A percentile compares a stretch with the other conserved stretches of the same genome.
Conservation (phyloP, 2,888 invertebrate species). For the Spodoptera littoralis region DNA sequence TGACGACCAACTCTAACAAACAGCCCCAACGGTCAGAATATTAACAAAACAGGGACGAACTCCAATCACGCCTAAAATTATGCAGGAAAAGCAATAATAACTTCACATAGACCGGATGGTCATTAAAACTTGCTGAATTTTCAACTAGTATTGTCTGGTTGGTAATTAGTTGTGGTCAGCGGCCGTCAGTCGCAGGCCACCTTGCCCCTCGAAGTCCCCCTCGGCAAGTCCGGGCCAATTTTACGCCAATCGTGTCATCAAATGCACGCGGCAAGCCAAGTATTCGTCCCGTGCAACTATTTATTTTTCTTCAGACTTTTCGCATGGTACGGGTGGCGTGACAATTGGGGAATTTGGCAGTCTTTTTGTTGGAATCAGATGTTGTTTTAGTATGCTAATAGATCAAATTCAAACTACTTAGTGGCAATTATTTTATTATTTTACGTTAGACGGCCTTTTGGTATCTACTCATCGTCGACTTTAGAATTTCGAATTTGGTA, state of each 20-base stretch:
- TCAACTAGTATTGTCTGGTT: conserved; percentile 58
- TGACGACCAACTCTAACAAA: neutral
- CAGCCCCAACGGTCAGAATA: neutral
- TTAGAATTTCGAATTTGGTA: no score
- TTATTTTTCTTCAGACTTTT: conserved; percentile 50
- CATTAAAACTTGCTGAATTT: conserved; percentile 56
- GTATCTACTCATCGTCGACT: no score
- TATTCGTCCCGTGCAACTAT: conserved; percentile 60
- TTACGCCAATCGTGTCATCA: conserved; percentile 84
- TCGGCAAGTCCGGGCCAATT: conserved; percentile 72
- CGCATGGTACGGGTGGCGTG: conserved; percentile 21
- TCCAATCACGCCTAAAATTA: conserved; percentile 7
- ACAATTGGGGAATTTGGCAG: conserved; percentile 25
- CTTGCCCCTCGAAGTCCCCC: conserved; percentile 43
- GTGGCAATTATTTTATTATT: no score
- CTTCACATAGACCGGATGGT: conserved; percentile 19
- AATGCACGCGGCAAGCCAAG: conserved; percentile 70
- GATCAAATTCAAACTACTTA: neutral
- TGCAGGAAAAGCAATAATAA: conserved; percentile 29
- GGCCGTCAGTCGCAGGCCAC: conserved; percentile 69
- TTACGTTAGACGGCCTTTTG: no score
- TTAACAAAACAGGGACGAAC: neutral
- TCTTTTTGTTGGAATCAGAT: neutral
- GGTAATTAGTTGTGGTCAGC: conserved; percentile 65
- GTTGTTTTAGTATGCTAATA: conserved; percentile 5